These are phyloP conservation scores for Salminus brasiliensis DNA, from an alignment of 2,113 vertebrate genomes.

Conservation along the genomic window DNA sequence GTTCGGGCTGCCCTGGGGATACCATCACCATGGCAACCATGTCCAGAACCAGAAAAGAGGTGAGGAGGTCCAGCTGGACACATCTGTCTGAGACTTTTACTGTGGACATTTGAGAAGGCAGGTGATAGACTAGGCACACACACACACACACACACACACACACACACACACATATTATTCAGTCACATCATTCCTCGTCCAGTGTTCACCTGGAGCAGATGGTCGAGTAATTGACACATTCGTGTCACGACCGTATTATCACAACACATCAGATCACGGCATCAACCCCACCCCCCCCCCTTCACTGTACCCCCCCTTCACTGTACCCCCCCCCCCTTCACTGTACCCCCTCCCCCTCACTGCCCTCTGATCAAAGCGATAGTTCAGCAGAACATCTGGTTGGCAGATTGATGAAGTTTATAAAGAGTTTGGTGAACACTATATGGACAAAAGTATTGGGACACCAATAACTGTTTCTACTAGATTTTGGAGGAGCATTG, in stretches of 20 bases:
- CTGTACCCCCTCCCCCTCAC: too few species aligned
- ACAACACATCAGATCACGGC: neutral
- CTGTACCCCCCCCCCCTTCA: too few species aligned
- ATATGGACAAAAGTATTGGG: too few species aligned
- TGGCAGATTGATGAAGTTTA: too few species aligned
- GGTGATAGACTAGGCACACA: slow-evolving; percentile 14
- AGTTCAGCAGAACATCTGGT: too few species aligned
- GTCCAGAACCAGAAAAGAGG: slow-evolving; percentile 86
- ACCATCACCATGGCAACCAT: neutral
- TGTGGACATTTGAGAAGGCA: neutral
- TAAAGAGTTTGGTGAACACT: too few species aligned
- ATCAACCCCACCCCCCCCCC: neutral
- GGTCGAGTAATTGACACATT: neutral
- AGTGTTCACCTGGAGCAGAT: neutral
- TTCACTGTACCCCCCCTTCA: too few species aligned
- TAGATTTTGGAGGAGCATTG: too few species aligned
- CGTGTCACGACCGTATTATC: neutral
- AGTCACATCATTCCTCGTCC: neutral
- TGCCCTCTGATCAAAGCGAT: too few species aligned
- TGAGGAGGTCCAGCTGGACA: slow-evolving; percentile 57
- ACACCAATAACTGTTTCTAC: too few species aligned
- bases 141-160: slow-evolving; percentile 15
- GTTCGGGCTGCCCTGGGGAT: neutral
- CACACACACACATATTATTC: slow-evolving; percentile 32
- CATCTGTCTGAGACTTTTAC: slow-evolving; percentile 42